Evolutionary conservation across 2,797 vertebrate genomes (phyloP), one percentile per base, ranked within the genome.

Genomic region (Psittacula echo): DNA sequence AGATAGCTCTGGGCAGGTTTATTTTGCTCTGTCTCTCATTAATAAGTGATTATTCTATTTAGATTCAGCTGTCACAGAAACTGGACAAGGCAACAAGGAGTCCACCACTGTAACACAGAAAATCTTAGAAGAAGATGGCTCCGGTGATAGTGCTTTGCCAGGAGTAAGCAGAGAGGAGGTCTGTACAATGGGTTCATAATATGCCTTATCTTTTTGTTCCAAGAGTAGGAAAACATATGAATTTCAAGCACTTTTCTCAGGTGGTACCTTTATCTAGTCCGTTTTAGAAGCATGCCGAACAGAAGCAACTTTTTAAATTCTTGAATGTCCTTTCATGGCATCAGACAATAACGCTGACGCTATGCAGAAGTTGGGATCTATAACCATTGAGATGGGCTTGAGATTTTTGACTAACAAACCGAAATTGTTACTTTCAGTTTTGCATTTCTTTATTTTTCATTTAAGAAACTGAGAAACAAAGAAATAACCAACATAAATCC

Each of bases 131-230:
- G 97, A 97, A 27, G 45, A 30, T 11, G 96, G 94, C 29, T 97
- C 97, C 8, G 97, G 96, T 61, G 90, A 67, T 53, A 90, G 13
- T 64, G 32, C 67, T 72, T 79, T 93, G 56, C 58, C 87, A 53
- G 90, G 9, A 60, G 62, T 21, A 79, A 93, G 42, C 19, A 71
- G 62, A 68, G 87, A 91, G 53, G 91, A 94, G 96, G 98, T 98
- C 77, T 97, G 97, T 96, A 74, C 20, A 56, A 23, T 2, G 39
- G 6, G 9, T 76, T 67, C 64, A 47, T 53, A 45, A 23, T 29
- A 30, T 50, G 3, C 11, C 5, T 65, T 26, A 41, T 44, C 2
- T 54, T 72, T 95, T 51, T 70, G 29, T 62, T 13, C 24, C 30
- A 44, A 80, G 18, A 62, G 15, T 37, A 70, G 50, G 58, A 88